These are phyloP conservation scores for Drosophila pandora DNA, from an alignment of 1,140 invertebrate species.

Conservation along the genomic window DNA sequence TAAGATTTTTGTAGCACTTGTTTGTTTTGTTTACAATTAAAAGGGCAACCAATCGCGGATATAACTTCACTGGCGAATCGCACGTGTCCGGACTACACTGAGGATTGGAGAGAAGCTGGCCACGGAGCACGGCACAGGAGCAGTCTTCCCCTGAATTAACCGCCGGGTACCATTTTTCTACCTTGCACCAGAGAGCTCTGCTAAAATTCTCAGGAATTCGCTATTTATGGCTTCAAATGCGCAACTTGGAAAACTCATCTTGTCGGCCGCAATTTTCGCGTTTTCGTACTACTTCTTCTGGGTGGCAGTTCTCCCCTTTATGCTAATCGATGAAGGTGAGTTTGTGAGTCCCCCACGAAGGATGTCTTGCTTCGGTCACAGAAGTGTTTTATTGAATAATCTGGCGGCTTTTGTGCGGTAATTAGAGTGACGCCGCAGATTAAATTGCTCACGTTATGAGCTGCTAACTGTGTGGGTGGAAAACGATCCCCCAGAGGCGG, in stretches of 20 bases:
- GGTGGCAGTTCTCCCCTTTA: slow-evolving; percentile 88
- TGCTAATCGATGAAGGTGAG: slow-evolving; percentile 85
- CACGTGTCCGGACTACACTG: neutral
- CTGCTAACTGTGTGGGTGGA: neutral
- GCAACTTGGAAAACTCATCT: slow-evolving; percentile 85
- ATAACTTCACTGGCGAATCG: neutral
- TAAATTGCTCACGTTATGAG: slow-evolving; percentile 44
- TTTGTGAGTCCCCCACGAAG: slow-evolving; percentile 6
- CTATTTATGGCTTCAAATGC: slow-evolving; percentile 83
- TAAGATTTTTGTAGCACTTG: slow-evolving; percentile 34
- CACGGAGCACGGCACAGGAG: slow-evolving; percentile 11
- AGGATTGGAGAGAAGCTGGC: neutral
- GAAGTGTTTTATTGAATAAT: slow-evolving; percentile 72
- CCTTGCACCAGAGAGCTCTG: slow-evolving; percentile 7
- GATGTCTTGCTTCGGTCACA: neutral
- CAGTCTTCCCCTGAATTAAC: slow-evolving; percentile 23
- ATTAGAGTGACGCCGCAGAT: slow-evolving; percentile 62
- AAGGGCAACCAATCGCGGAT: neutral
- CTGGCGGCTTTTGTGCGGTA: slow-evolving; percentile 71
- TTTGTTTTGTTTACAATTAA: slow-evolving; percentile 43
- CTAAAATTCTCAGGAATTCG: slow-evolving; percentile 35
- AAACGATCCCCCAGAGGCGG: slow-evolving; percentile 12
- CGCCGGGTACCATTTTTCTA: slow-evolving; percentile 5
- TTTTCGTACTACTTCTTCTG: slow-evolving; percentile 88
- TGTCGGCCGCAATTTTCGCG: slow-evolving; percentile 85